Conservation (phyloP, 2,888 invertebrate species). For the Deilephila elpenor region DNA sequence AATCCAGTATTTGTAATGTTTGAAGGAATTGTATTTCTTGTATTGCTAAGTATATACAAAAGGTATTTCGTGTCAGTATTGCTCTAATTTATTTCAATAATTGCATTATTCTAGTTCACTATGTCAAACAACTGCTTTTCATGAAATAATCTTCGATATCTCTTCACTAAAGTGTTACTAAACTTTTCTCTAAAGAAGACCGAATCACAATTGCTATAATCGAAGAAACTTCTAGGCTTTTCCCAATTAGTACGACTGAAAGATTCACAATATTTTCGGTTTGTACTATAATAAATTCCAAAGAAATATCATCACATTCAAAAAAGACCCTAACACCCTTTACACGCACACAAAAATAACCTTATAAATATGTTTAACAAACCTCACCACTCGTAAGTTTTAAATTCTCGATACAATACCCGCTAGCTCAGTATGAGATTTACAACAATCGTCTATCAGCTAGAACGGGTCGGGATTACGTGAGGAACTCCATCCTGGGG, state of each 20-base stretch:
- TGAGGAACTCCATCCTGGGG: constrained; percentile 23
- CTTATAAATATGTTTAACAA: constrained; percentile 27
- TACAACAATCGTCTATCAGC: constrained; percentile 22
- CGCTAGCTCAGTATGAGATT: constrained; percentile 22
- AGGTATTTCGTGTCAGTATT: background rate
- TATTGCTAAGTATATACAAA: constrained; percentile 6
- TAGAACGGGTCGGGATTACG: constrained; percentile 24
- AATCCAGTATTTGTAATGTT: background rate
- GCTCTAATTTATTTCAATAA: background rate
- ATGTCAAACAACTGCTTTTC: background rate
- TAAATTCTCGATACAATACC: constrained; percentile 25
- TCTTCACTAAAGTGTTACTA: background rate
- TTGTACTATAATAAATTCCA: constrained; percentile 22
- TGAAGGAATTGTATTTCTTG: background rate
- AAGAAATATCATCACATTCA: constrained; percentile 23
- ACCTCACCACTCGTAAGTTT: constrained; percentile 20
- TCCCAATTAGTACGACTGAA: background rate
- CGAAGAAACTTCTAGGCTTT: background rate
- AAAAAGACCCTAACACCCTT: constrained; percentile 21
- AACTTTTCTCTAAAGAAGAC: background rate
- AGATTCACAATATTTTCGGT: background rate
- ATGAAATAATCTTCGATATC: background rate
- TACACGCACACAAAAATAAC: constrained; percentile 27
- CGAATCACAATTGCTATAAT: background rate
- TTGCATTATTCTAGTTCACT: background rate